These are phyloP conservation scores for Uria lomvia DNA, from an alignment of 2,113 vertebrate genomes.

Conservation along the genomic window DNA sequence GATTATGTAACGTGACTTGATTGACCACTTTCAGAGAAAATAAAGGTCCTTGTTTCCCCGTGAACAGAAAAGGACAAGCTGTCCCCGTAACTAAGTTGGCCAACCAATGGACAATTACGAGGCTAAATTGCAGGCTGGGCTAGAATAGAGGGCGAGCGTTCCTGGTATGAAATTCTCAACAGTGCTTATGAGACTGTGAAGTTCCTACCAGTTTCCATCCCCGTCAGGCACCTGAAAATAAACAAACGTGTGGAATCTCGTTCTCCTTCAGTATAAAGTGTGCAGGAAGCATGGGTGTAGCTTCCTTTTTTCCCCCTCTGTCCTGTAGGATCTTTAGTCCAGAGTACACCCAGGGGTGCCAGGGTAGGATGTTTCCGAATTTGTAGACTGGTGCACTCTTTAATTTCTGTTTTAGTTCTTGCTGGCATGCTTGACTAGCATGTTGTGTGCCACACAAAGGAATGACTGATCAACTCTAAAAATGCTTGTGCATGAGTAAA, in stretches of 20 bases:
- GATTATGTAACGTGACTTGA: conserved; percentile 17
- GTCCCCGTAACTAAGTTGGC: conserved; percentile 4
- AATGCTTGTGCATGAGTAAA: conserved; percentile 82
- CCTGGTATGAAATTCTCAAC: neutral
- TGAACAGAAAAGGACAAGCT: neutral
- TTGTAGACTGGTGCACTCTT: conserved; percentile 74
- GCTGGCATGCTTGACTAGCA: conserved; percentile 80
- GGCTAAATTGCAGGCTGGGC: conserved; percentile 40
- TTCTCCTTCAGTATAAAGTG: neutral
- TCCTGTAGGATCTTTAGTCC: conserved; percentile 58
- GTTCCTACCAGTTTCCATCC: neutral
- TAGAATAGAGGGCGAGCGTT: conserved; percentile 33
- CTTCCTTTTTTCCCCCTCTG: conserved; percentile 45
- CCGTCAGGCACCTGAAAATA: neutral
- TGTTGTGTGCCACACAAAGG: conserved; percentile 71
- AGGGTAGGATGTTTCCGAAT: conserved; percentile 50
- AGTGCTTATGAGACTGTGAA: neutral
- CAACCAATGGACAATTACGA: neutral
- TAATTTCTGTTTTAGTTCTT: conserved; percentile 77
- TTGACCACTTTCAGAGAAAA: conserved; percentile 40
- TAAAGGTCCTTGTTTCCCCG: conserved; percentile 53
- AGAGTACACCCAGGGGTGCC: conserved; percentile 44
- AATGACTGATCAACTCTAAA: conserved; percentile 71
- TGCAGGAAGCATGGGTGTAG: conserved; percentile 48
- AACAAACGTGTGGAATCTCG: neutral